A percentile compares a stretch with the other conserved stretches of the same genome.
Evolutionary conservation across 2,888 invertebrate species (phyloP).

Genomic region (Lissocephala sabroskyi): DNA sequence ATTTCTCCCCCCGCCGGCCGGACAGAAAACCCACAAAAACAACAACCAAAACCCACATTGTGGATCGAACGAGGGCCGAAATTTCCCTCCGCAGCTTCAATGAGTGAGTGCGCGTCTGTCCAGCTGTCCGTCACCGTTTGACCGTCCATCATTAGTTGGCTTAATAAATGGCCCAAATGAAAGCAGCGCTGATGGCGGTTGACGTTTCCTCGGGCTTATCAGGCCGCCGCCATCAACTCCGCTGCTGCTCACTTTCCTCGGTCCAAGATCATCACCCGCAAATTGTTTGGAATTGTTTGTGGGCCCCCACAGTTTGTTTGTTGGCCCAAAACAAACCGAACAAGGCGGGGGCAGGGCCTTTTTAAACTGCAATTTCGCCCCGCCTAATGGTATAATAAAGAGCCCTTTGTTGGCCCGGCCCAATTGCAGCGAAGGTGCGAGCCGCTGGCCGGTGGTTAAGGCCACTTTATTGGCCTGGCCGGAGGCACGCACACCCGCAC

Average conservation of each 20-base stretch:
- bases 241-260: constrained; percentile 1
- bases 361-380: constrained; percentile 55
- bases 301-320: no score
- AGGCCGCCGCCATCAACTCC: constrained; percentile 46
- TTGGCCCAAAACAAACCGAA: background rate
- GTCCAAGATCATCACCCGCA: background rate
- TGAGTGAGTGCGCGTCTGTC: no score
- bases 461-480: no score
- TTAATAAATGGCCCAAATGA: constrained; percentile 37
- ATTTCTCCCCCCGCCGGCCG: constrained; percentile 35
- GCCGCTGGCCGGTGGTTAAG: no score
- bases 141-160: constrained; percentile 55
- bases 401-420: no score
- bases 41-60: constrained; percentile 2
- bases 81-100: no score
- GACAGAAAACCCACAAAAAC: background rate
- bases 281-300: background rate
- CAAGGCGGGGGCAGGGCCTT: constrained; percentile 18
- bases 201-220: constrained; percentile 33
- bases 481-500: no score
- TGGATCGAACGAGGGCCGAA: constrained; percentile 1
- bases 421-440: no score
- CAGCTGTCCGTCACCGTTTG: constrained; percentile 23
- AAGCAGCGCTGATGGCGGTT: constrained; percentile 28
- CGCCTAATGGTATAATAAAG: no score